phyloP scores from a whole-genome alignment of 2,888 invertebrate genomes.

The Nemapogon koenigi region DNA sequence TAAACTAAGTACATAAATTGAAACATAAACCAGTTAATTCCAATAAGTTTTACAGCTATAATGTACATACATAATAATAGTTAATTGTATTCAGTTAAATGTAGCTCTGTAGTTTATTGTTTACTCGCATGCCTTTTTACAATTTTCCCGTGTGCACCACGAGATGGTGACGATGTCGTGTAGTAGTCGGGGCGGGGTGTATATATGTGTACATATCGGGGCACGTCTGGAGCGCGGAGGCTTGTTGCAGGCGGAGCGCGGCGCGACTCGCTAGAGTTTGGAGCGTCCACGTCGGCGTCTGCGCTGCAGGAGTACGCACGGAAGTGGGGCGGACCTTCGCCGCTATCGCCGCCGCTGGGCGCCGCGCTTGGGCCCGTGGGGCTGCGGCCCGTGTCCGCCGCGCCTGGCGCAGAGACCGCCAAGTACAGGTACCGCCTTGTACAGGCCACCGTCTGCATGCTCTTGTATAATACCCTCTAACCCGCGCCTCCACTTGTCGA shows the following conservation, averaged over 20 bases:
- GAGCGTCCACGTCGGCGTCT: conserved; percentile 46
- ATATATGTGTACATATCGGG: conserved; percentile 5
- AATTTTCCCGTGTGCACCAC: too few relatives aligned
- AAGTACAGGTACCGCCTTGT: conserved; percentile 74
- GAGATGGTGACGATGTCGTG: too few relatives aligned
- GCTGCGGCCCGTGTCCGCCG: conserved; percentile 66
- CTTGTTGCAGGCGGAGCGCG: conserved; percentile 28
- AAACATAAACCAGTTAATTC: too few relatives aligned
- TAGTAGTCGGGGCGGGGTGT: too few relatives aligned
- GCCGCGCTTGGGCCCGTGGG: conserved; percentile 73
- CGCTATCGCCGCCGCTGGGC: conserved; percentile 76
- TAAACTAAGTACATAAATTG: too few relatives aligned
- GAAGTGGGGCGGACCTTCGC: conserved; percentile 66
- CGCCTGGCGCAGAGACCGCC: conserved; percentile 90
- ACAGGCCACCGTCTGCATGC: conserved; percentile 16
- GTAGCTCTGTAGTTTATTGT: too few relatives aligned
- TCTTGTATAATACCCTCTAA: too few relatives aligned
- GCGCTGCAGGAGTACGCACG: conserved; percentile 60
- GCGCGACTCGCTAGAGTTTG: conserved; percentile 66
- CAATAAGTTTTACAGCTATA: too few relatives aligned
- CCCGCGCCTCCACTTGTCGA: not conserved
- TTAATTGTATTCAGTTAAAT: too few relatives aligned
- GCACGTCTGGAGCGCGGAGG: conserved; percentile 26
- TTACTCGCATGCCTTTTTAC: too few relatives aligned
- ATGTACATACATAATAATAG: too few relatives aligned